A percentile compares a stretch with the other conserved stretches of the same genome.
Evolutionary conservation across 1,140 invertebrate species (phyloP).

Genomic region (Neocloeon triangulifer): DNA sequence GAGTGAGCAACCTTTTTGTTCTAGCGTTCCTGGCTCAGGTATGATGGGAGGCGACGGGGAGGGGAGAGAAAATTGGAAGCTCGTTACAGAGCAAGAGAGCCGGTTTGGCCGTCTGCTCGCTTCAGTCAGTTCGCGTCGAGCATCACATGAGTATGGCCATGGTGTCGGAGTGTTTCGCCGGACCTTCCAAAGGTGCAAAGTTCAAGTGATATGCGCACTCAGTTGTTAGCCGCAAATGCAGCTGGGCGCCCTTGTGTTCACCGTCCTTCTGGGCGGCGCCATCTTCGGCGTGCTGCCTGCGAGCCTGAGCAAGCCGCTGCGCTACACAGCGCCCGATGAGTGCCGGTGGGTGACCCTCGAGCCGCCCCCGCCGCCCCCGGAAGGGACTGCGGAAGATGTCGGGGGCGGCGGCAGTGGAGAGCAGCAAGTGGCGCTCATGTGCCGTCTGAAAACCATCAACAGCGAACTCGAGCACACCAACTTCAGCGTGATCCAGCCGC

Average conservation of each 20-base stretch:
- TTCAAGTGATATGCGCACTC: too few species aligned
- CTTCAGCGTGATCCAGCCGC: slow-evolving; percentile 69
- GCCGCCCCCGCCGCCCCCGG: slow-evolving; percentile 9
- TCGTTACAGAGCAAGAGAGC: too few species aligned
- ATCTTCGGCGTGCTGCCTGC: slow-evolving; percentile 41
- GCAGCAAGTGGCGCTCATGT: slow-evolving; percentile 44
- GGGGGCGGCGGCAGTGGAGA: slow-evolving; percentile 29
- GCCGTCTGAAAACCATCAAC: slow-evolving; percentile 61
- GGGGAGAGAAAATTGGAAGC: too few species aligned
- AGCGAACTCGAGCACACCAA: slow-evolving; percentile 75
- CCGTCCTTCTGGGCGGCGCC: slow-evolving; percentile 30
- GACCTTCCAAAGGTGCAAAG: too few species aligned
- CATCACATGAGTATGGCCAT: too few species aligned
- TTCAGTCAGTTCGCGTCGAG: too few species aligned
- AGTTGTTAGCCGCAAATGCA: slow-evolving; percentile 10
- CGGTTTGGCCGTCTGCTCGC: too few species aligned
- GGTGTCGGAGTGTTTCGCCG: too few species aligned
- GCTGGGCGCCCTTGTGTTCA: slow-evolving; percentile 17
- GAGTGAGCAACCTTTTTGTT: too few species aligned
- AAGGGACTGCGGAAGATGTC: slow-evolving; percentile 2
- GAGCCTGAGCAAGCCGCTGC: slow-evolving; percentile 33
- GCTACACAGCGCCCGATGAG: slow-evolving; percentile 64
- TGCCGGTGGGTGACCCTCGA: slow-evolving; percentile 43
- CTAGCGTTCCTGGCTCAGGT: too few species aligned
- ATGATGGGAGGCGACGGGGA: too few species aligned